phyloP scores from a whole-genome alignment of 2,888 invertebrate genomes.

The Acleris literana region DNA sequence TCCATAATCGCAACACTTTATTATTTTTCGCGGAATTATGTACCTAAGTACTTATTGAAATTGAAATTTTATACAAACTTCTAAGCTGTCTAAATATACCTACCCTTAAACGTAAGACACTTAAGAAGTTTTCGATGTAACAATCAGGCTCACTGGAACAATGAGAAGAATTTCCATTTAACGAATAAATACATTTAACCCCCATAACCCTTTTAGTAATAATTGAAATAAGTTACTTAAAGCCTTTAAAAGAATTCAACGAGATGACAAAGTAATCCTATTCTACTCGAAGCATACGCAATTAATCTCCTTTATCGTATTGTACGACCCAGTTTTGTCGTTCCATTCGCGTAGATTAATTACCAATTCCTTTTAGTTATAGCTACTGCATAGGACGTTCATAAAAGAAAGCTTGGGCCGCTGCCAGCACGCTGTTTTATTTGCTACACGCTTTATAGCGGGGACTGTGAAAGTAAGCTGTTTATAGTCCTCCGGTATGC shows the following conservation, averaged over 20 bases:
- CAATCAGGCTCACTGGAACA: no score
- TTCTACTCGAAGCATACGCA: conserved; percentile 30
- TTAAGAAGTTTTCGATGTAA: no score
- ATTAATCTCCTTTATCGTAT: conserved; percentile 58
- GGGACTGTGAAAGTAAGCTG: conserved; percentile 36
- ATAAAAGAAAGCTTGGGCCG: conserved; percentile 58
- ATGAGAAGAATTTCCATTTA: no score
- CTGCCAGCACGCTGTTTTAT: conserved; percentile 55
- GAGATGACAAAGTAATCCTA: conserved; percentile 16
- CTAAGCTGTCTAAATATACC: no score
- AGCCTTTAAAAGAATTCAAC: background rate
- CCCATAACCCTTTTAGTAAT: no score
- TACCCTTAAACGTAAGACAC: no score
- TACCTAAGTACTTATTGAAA: no score
- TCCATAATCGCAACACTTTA: no score
- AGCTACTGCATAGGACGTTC: conserved; percentile 57
- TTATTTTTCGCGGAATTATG: no score
- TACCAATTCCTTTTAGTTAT: conserved; percentile 61
- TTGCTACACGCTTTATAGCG: conserved; percentile 29
- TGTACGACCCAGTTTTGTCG: conserved; percentile 56
- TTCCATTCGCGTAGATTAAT: conserved; percentile 57
- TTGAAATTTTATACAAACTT: no score
- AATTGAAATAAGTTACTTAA: no score
- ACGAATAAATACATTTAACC: no score
- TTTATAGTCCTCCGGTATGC: conserved; percentile 42